Percentiles rank a stretch among this genome's conserved stretches.
Conservation (phyloP, 2,113 vertebrate species). For the Callionymus lyra region DNA sequence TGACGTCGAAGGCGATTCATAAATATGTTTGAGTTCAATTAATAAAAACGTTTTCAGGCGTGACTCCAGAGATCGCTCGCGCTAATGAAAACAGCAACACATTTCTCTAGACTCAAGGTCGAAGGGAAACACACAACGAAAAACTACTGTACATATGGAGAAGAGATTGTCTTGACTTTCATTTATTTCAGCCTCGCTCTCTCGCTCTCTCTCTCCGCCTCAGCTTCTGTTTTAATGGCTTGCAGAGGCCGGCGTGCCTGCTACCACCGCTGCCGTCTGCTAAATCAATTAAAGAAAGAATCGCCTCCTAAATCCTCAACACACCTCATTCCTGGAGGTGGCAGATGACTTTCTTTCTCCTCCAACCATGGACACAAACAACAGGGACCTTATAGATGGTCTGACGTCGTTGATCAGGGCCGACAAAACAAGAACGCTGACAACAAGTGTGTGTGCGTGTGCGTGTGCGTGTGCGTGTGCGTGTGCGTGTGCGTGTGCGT, state of each 20-base stretch:
- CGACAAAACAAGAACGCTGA: no score
- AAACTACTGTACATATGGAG: constrained; percentile 51
- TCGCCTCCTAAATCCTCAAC: constrained; percentile 30
- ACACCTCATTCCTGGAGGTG: constrained; percentile 43
- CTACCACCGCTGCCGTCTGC: constrained; percentile 38
- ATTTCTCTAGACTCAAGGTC: no score
- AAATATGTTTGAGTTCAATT: constrained; percentile 3
- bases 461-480: no score
- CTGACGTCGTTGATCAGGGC: no score
- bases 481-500: no score
- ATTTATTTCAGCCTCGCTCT: constrained; percentile 38
- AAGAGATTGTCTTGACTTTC: constrained; percentile 35
- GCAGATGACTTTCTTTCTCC: constrained; percentile 16
- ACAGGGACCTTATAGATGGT: no score
- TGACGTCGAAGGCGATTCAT: no score
- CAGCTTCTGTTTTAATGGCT: constrained; percentile 67
- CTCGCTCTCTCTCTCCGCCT: constrained; percentile 14
- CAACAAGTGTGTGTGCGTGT: no score
- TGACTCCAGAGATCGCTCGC: neutral
- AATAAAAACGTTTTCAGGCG: neutral
- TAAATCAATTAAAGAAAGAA: constrained; percentile 47
- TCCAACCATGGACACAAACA: no score
- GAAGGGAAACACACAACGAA: constrained; percentile 9
- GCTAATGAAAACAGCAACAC: no score
- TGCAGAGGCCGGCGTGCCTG: constrained; percentile 26